Conservation (phyloP, 2,797 vertebrate species). For the Onychomys arenicola region DNA sequence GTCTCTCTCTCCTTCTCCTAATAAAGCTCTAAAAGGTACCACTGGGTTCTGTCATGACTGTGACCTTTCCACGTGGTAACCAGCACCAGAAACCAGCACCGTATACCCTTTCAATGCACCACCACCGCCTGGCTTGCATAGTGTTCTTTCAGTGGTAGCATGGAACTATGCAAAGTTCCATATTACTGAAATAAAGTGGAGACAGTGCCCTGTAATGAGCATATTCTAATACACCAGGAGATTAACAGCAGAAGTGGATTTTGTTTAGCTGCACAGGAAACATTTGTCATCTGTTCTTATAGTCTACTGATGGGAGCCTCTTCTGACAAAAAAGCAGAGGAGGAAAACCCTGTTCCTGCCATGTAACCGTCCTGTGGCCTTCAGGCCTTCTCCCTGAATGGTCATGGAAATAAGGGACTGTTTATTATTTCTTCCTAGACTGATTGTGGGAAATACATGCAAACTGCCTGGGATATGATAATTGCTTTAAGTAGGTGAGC, state of each 20-base stretch:
- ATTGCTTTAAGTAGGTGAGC: background rate
- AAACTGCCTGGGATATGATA: background rate
- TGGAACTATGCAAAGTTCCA: background rate
- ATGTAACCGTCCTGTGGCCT: background rate
- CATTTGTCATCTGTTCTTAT: background rate
- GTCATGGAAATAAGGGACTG: background rate
- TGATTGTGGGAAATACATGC: background rate
- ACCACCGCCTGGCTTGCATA: background rate
- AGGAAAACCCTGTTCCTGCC: background rate
- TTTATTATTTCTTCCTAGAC: background rate
- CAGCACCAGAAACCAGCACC: no score
- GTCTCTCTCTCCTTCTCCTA: no score
- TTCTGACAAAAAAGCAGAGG: background rate
- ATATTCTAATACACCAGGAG: background rate
- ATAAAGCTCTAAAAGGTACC: no score
- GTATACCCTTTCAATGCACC: no score
- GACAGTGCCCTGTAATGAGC: background rate
- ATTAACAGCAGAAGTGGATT: background rate
- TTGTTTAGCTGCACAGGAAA: background rate
- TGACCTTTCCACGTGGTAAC: no score
- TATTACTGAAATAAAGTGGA: conserved; percentile 40
- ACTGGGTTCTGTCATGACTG: no score
- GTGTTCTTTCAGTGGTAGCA: background rate
- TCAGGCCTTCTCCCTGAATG: background rate
- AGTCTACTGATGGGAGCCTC: background rate